Conservation (phyloP, 2,888 invertebrate genomes). For the Dendrolimus houi region DNA sequence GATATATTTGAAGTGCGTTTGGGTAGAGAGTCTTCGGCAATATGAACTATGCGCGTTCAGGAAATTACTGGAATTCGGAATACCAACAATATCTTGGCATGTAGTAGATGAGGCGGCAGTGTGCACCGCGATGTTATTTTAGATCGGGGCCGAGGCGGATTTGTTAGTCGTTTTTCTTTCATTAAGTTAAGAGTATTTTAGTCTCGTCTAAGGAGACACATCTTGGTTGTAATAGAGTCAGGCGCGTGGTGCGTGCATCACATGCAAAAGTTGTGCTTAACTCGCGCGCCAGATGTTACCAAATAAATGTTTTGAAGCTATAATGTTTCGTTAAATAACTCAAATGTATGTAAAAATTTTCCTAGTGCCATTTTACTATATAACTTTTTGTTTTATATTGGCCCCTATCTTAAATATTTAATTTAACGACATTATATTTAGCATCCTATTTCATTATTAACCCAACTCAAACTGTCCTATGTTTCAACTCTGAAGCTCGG, state of each 20-base stretch:
- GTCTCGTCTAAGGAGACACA: conserved; percentile 14
- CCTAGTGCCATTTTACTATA: too few relatives aligned
- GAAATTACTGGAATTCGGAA: conserved; percentile 11
- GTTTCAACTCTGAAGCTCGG: too few relatives aligned
- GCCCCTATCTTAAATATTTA: too few relatives aligned
- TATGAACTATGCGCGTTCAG: not conserved
- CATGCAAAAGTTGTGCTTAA: conserved; percentile 1
- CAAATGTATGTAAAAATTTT: too few relatives aligned
- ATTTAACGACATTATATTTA: too few relatives aligned
- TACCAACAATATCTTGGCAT: conserved; percentile 31
- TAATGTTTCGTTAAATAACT: too few relatives aligned
- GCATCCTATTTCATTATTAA: too few relatives aligned
- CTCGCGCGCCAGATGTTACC: conserved; percentile 11
- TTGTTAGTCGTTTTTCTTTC: conserved; percentile 40
- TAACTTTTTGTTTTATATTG: too few relatives aligned
- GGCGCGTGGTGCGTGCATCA: conserved; percentile 1
- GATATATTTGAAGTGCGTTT: not conserved
- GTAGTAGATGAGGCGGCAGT: conserved; percentile 20
- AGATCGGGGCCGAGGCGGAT: conserved; percentile 39
- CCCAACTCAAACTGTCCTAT: too few relatives aligned
- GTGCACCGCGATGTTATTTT: conserved; percentile 45
- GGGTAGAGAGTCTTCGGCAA: not conserved
- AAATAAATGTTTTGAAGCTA: not conserved
- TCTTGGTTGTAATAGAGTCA: conserved; percentile 3
- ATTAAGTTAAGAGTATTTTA: conserved; percentile 31